Evolutionary conservation across 2,888 invertebrate genomes (phyloP).

Genomic region (Drosophila nr. fundita): DNA sequence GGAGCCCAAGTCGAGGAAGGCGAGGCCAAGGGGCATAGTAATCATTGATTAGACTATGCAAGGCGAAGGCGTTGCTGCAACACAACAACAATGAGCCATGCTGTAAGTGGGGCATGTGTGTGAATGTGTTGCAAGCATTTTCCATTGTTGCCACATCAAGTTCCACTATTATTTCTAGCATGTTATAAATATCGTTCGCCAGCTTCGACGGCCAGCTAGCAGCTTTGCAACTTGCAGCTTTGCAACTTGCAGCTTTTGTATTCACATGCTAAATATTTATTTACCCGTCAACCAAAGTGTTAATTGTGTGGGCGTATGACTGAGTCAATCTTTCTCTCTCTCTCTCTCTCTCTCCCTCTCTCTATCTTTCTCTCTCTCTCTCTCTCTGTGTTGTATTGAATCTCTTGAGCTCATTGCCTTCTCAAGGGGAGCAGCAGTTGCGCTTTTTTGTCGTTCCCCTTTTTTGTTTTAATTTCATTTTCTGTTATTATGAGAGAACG

Average conservation of each 20-base stretch:
- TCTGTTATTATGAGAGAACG: constrained; percentile 2
- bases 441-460: constrained; percentile 18
- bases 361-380: neutral
- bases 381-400: constrained; percentile 31
- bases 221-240: neutral
- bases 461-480: constrained; percentile 4
- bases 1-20: constrained; percentile 45
- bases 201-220: constrained; percentile 34
- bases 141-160: constrained; percentile 49
- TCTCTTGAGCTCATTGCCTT: constrained; percentile 69
- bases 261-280: constrained; percentile 74
- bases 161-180: constrained; percentile 67
- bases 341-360: neutral
- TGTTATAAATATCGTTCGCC: constrained; percentile 66
- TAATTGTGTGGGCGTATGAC: constrained; percentile 67
- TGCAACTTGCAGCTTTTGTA: constrained; percentile 6
- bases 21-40: constrained; percentile 57
- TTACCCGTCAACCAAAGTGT: constrained; percentile 68
- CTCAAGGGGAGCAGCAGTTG: constrained; percentile 53
- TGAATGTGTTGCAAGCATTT: constrained; percentile 34
- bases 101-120: constrained; percentile 43
- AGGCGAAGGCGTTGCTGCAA: constrained; percentile 56
- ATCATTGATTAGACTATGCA: constrained; percentile 67
- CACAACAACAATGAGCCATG: constrained; percentile 3
- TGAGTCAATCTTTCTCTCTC: neutral